phyloP scores from a whole-genome alignment of 2,888 invertebrate species.

The Eurois occulta region DNA sequence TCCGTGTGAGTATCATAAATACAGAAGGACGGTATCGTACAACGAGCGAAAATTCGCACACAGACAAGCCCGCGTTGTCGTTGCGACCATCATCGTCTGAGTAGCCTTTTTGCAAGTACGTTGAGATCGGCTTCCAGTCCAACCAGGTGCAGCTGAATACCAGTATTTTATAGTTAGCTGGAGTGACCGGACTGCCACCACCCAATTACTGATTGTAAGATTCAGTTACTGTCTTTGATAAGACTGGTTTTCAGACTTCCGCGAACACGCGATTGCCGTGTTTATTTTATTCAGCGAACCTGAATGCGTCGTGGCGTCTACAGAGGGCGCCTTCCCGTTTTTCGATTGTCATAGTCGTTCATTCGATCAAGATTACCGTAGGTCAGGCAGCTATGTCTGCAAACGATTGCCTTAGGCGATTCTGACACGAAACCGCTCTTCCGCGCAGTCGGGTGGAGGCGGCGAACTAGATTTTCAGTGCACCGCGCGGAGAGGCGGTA shows the following conservation, averaged over 20 bases:
- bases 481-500: neutral
- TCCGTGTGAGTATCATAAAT: constrained; percentile 29
- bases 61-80: neutral
- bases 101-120: neutral
- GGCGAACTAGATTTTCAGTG: neutral
- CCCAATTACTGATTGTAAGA: too few relatives aligned
- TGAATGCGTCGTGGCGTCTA: neutral
- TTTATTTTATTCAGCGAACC: neutral
- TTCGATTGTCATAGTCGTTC: neutral
- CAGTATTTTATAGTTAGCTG: too few relatives aligned
- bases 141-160: neutral
- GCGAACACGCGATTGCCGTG: neutral
- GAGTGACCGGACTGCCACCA: too few relatives aligned
- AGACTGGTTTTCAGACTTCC: neutral
- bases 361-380: neutral
- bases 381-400: neutral
- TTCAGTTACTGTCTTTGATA: too few relatives aligned
- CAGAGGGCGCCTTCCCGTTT: neutral
- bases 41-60: neutral
- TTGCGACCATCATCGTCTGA: neutral
- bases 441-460: neutral
- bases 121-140: neutral
- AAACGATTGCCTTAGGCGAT: neutral
- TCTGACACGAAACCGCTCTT: neutral
- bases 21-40: constrained; percentile 7